phyloP scores from a whole-genome alignment of 2,888 invertebrate genomes.

The Tetheella fluctuosa region DNA sequence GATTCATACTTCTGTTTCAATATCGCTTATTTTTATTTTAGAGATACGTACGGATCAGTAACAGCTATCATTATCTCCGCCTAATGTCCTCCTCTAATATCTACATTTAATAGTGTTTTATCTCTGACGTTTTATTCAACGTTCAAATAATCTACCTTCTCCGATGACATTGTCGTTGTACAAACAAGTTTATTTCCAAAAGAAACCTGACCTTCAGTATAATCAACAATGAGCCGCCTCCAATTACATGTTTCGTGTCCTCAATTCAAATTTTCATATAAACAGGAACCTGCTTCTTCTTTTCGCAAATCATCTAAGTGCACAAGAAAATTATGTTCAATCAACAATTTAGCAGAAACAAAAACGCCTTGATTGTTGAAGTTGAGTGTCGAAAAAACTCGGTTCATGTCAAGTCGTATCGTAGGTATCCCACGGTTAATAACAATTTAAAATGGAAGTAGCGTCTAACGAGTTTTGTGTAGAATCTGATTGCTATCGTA shows the following conservation, averaged over 20 bases:
- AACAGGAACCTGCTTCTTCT: constrained; percentile 16
- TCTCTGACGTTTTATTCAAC: background rate
- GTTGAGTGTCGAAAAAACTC: constrained; percentile 32
- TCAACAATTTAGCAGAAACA: constrained; percentile 35
- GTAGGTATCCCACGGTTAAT: constrained; percentile 35
- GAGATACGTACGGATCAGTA: too few relatives aligned
- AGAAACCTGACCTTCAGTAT: constrained; percentile 1
- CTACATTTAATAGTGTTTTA: background rate
- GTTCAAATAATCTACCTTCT: constrained; percentile 9
- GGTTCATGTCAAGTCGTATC: constrained; percentile 12
- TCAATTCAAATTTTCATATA: constrained; percentile 1
- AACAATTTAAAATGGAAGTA: constrained; percentile 33
- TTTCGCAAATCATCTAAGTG: constrained; percentile 41
- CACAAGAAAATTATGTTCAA: constrained; percentile 35
- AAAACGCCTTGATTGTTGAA: constrained; percentile 40
- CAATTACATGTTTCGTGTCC: constrained; percentile 3
- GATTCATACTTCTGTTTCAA: too few relatives aligned
- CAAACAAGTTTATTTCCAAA: constrained; percentile 15
- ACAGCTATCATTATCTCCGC: background rate
- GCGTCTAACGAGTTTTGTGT: constrained; percentile 32
- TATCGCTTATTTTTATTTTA: background rate
- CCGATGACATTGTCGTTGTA: constrained; percentile 16
- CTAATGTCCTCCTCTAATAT: background rate
- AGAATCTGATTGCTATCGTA: constrained; percentile 44
- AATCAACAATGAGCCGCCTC: background rate